Conservation (phyloP, 2,797 vertebrate genomes). For the Girardinus metallicus region DNA sequence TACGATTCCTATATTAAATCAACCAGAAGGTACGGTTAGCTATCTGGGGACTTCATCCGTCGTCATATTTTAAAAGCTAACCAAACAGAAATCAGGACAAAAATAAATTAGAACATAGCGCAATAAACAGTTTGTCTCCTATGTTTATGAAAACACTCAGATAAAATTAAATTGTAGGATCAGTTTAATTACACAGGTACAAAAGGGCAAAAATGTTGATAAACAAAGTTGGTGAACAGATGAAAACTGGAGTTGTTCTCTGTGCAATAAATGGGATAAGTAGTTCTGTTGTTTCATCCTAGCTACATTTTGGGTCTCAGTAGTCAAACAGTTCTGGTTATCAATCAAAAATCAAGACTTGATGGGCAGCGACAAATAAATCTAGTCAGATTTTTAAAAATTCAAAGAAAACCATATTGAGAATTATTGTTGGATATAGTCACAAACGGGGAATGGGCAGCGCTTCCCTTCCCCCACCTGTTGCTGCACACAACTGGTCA, state of each 20-base stretch:
- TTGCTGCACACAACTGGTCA: background rate
- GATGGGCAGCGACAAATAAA: background rate
- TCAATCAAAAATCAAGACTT: background rate
- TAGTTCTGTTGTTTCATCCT: too few species aligned
- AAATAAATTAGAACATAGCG: background rate
- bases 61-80: background rate
- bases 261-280: too few species aligned
- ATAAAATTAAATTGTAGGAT: background rate
- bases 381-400: background rate
- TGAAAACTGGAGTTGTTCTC: too few species aligned
- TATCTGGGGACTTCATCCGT: background rate
- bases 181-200: background rate
- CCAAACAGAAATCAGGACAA: background rate
- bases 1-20: background rate
- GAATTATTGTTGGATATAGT: background rate
- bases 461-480: background rate
- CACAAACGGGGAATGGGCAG: background rate
- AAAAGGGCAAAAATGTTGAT: background rate
- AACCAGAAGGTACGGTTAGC: background rate
- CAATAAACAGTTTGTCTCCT: background rate
- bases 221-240: background rate
- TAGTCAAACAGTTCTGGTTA: background rate
- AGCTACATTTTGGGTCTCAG: too few species aligned
- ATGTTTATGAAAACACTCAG: background rate
- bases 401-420: background rate